Evolutionary conservation across 2,113 vertebrate species (phyloP).

Genomic region (Aleadryas rufinucha): DNA sequence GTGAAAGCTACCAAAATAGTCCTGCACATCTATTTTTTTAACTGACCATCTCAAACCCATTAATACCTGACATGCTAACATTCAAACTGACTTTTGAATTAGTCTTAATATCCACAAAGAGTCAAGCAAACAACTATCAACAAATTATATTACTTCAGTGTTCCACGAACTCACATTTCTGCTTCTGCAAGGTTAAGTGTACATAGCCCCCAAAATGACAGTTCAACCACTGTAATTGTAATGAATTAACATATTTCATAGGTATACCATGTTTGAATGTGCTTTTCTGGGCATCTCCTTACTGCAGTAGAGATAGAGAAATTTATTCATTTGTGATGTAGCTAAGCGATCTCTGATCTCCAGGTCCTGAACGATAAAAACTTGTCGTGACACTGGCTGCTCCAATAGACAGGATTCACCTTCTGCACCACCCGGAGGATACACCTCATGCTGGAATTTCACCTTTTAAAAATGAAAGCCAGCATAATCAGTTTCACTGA

Average conservation of each 20-base stretch:
- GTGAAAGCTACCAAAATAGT: not conserved
- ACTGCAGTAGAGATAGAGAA: slow-evolving; percentile 93
- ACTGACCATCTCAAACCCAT: not conserved
- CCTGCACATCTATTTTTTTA: not conserved
- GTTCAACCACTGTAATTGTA: not conserved
- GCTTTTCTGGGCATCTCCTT: slow-evolving; percentile 95
- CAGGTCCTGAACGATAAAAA: slow-evolving; percentile 93
- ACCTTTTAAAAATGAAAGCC: slow-evolving; percentile 71
- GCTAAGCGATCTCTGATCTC: slow-evolving; percentile 95
- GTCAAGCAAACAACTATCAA: not conserved
- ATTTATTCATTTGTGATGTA: slow-evolving; percentile 98
- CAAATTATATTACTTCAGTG: not conserved
- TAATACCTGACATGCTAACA: not conserved
- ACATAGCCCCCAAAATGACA: not conserved
- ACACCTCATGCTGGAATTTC: slow-evolving; percentile 96
- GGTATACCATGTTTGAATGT: slow-evolving; percentile 90
- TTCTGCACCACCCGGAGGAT: slow-evolving; percentile 71
- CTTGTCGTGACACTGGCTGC: slow-evolving; percentile 89
- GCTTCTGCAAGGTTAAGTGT: not conserved
- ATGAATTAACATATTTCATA: not conserved
- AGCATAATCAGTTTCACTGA: not conserved
- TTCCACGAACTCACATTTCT: accelerated
- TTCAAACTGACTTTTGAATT: not conserved
- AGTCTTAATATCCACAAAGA: not conserved
- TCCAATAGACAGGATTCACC: slow-evolving; percentile 71